phyloP scores from a whole-genome alignment of 2,888 invertebrate species.

The Kryphioiulus occultus region DNA sequence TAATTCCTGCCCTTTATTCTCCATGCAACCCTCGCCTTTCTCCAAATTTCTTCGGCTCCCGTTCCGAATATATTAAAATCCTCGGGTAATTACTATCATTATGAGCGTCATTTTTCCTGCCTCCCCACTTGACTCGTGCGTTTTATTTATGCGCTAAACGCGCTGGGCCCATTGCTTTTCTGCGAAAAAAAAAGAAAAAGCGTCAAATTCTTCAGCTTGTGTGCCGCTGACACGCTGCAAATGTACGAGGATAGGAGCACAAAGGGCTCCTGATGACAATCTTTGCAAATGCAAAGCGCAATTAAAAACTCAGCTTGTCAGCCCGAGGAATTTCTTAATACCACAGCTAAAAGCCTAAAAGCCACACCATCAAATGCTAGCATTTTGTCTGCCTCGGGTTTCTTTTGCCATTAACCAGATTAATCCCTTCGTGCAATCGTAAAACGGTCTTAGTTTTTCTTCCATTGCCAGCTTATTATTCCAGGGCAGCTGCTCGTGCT shows the following conservation, averaged over 20 bases:
- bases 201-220: neutral
- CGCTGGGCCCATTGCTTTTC: neutral
- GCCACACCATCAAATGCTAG: slow-evolving; percentile 7
- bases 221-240: neutral
- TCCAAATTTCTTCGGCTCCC: neutral
- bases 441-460: slow-evolving; percentile 33
- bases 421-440: neutral
- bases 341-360: neutral
- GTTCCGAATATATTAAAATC: slow-evolving; percentile 22
- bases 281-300: slow-evolving; percentile 19
- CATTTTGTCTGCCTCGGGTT: neutral
- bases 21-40: neutral
- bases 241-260: neutral
- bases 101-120: slow-evolving; percentile 31
- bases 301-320: slow-evolving; percentile 31
- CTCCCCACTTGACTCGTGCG: slow-evolving; percentile 2
- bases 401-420: neutral
- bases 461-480: neutral
- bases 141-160: neutral
- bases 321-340: neutral
- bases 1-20: neutral
- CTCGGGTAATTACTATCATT: slow-evolving; percentile 17
- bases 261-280: slow-evolving; percentile 20
- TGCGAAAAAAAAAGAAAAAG: neutral
- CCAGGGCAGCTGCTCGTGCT: neutral